Percentiles rank a stretch among this genome's conserved stretches.
These are phyloP conservation scores for Diceros bicornis DNA, from an alignment of 2,797 vertebrate genomes.

Conservation along the genomic window DNA sequence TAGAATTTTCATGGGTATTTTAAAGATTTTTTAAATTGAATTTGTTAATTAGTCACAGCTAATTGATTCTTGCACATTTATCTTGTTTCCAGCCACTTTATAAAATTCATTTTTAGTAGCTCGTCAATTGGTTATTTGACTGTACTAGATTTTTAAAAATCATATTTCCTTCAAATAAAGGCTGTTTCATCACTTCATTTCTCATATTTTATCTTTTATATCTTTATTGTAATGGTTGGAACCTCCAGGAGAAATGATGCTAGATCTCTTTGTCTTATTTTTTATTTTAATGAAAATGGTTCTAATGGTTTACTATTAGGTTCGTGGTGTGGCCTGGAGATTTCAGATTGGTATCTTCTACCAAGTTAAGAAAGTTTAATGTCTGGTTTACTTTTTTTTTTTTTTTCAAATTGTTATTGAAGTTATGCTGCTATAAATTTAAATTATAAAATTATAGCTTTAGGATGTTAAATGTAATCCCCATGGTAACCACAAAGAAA, in stretches of 20 bases:
- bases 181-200: background rate
- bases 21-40: background rate
- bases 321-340: background rate
- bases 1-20: background rate
- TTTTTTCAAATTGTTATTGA: background rate
- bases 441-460: background rate
- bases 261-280: background rate
- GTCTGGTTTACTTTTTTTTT: background rate
- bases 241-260: background rate
- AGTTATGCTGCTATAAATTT: background rate
- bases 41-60: background rate
- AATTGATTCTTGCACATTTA: background rate
- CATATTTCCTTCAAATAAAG: background rate
- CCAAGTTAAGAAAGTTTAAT: conserved; percentile 52
- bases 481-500: background rate
- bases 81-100: background rate
- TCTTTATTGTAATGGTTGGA: background rate
- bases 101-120: conserved; percentile 11
- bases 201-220: background rate
- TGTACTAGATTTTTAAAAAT: background rate
- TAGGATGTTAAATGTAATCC: background rate
- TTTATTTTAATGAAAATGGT: conserved; percentile 44
- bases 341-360: background rate
- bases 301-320: background rate
- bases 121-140: background rate